Conservation (phyloP, 1,140 invertebrate genomes). For the Macrobrachium nipponense region DNA sequence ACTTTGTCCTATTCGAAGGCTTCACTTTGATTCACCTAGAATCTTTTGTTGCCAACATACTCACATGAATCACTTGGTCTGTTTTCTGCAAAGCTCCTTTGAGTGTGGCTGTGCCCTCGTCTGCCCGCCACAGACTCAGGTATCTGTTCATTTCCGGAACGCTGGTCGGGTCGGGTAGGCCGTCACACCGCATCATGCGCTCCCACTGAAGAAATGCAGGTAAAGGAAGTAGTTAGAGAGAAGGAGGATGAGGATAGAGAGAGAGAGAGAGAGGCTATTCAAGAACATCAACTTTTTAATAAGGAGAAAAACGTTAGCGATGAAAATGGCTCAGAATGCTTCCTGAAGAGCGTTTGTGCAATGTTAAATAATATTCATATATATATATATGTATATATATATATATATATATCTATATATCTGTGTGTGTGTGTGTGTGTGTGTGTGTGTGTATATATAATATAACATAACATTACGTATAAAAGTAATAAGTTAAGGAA, state of each 20-base stretch:
- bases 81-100: slow-evolving; percentile 51
- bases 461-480: too few relatives aligned
- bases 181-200: slow-evolving; percentile 63
- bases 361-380: too few relatives aligned
- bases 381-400: too few relatives aligned
- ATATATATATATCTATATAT: too few relatives aligned
- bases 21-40: background rate
- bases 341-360: too few relatives aligned
- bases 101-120: slow-evolving; percentile 39
- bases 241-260: background rate
- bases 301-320: background rate
- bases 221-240: background rate
- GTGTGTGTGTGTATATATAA: too few relatives aligned
- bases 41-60: background rate
- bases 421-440: too few relatives aligned
- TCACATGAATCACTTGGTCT: slow-evolving; percentile 53
- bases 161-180: slow-evolving; percentile 60
- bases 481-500: too few relatives aligned
- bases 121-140: slow-evolving; percentile 46
- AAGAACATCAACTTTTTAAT: background rate
- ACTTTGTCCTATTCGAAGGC: background rate
- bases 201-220: slow-evolving; percentile 45
- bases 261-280: background rate
- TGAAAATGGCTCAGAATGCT: background rate
- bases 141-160: slow-evolving; percentile 60